Evolutionary conservation across 2,888 invertebrate species (phyloP).

Genomic region (Drosophila dives): DNA sequence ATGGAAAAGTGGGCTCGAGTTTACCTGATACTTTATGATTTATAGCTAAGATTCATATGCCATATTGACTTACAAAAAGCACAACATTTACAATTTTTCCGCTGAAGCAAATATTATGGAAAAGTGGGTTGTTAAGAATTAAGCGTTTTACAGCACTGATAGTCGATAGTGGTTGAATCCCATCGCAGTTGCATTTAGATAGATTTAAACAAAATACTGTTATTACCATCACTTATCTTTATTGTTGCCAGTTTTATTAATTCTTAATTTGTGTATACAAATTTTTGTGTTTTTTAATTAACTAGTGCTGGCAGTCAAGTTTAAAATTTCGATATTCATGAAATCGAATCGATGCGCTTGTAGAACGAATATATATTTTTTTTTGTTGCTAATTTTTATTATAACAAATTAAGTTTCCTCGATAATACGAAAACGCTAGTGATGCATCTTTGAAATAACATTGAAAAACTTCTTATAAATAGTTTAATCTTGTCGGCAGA

Average conservation of each 20-base stretch:
- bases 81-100: background rate
- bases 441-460: slow-evolving; percentile 91
- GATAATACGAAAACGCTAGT: slow-evolving; percentile 91
- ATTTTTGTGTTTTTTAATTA: background rate
- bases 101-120: too few relatives aligned
- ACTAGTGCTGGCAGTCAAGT: background rate
- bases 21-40: background rate
- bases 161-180: background rate
- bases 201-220: background rate
- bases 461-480: slow-evolving; percentile 95
- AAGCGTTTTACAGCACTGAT: slow-evolving; percentile 1
- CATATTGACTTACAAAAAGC: background rate
- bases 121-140: background rate
- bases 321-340: background rate
- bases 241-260: background rate
- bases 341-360: background rate
- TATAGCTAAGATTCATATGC: background rate
- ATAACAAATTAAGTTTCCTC: slow-evolving; percentile 87
- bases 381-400: slow-evolving; percentile 19
- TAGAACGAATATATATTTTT: background rate
- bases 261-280: background rate
- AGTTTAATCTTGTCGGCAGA: slow-evolving; percentile 87
- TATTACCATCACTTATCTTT: background rate
- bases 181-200: background rate
- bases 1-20: too few relatives aligned